phyloP scores from a whole-genome alignment of 2,113 vertebrate species.

The Aphyosemion australe region DNA sequence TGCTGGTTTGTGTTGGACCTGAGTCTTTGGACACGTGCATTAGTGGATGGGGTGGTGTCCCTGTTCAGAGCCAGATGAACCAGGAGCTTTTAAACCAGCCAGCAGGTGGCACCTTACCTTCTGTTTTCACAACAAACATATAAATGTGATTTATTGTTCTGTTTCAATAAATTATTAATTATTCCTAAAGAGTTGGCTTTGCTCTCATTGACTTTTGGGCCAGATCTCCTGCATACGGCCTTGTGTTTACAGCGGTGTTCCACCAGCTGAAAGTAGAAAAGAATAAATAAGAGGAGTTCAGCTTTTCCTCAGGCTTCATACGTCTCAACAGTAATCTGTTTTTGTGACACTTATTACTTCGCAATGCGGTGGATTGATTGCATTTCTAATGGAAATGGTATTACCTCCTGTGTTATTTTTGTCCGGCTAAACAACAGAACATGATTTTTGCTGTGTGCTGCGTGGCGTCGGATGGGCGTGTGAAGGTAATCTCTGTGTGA shows the following conservation, averaged over 20 bases:
- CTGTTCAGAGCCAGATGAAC: not conserved
- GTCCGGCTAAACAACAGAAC: constrained; percentile 23
- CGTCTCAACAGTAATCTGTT: constrained; percentile 52
- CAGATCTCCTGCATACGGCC: constrained; percentile 10
- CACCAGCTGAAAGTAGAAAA: constrained; percentile 38
- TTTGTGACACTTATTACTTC: constrained; percentile 67
- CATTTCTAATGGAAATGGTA: constrained; percentile 55
- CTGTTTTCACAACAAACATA: not conserved
- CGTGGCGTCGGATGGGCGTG: constrained; percentile 10
- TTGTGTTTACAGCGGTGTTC: constrained; percentile 37
- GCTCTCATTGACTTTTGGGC: constrained; percentile 33
- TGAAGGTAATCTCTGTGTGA: constrained; percentile 29
- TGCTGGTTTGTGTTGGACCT: constrained; percentile 3
- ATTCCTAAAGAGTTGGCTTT: constrained; percentile 36
- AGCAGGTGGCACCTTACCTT: constrained; percentile 40
- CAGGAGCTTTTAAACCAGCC: constrained; percentile 14
- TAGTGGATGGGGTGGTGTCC: not conserved
- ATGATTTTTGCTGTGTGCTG: constrained; percentile 19
- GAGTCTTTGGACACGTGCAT: not conserved
- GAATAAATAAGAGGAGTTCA: constrained; percentile 51
- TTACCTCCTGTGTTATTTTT: constrained; percentile 28
- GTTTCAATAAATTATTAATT: constrained; percentile 59
- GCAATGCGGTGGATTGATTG: constrained; percentile 51
- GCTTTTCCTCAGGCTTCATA: constrained; percentile 45
- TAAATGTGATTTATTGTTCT: constrained; percentile 21